Evolutionary conservation across 1,140 invertebrate species (phyloP).

Genomic region (Eupeodes corollae): DNA sequence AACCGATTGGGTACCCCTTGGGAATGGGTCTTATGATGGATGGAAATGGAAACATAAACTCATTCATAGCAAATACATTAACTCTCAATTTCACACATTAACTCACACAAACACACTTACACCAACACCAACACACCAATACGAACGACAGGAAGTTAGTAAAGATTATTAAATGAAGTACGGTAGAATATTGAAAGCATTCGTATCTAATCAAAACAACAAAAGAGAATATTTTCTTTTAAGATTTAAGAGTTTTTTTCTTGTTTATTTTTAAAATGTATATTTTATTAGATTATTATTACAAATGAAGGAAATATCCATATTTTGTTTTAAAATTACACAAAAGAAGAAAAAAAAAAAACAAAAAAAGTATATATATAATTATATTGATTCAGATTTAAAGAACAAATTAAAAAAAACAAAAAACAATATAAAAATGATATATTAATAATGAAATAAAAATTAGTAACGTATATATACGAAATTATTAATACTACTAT

Average conservation of each 20-base stretch:
- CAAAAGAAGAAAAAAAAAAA: not conserved
- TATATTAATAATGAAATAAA: conserved; percentile 13
- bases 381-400: conserved; percentile 3
- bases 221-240: not conserved
- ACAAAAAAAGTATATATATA: not conserved
- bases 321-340: conserved; percentile 10
- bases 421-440: conserved; percentile 14
- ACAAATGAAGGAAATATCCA: conserved; percentile 8
- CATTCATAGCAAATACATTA: no score
- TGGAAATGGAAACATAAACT: no score
- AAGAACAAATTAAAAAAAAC: conserved; percentile 15
- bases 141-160: no score
- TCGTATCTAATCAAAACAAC: not conserved
- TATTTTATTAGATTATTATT: not conserved
- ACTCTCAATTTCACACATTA: no score
- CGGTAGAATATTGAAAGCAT: no score
- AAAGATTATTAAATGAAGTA: no score
- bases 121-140: no score
- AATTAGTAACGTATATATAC: not conserved
- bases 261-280: no score
- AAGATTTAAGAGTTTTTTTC: no score
- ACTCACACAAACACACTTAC: no score
- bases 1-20: no score
- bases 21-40: no score
- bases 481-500: not conserved